Percentiles rank a stretch among this genome's conserved stretches.
These are phyloP conservation scores for Eclectus roratus DNA, from an alignment of 2,113 vertebrate genomes.

Conservation along the genomic window DNA sequence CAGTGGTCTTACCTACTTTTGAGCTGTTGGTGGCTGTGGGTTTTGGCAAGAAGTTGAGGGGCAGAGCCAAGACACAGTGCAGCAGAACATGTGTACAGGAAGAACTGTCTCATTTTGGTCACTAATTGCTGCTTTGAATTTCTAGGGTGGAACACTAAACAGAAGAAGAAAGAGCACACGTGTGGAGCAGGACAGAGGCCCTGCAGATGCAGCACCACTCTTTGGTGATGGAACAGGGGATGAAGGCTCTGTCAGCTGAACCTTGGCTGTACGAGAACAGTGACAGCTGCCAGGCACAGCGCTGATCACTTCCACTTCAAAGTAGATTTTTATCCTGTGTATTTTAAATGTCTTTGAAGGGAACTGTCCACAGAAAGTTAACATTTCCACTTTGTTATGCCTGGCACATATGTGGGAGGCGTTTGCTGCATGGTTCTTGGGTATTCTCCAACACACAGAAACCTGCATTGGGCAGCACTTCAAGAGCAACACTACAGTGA, in stretches of 20 bases:
- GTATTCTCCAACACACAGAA: background rate
- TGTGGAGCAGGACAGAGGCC: background rate
- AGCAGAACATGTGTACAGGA: background rate
- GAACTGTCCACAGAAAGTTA: background rate
- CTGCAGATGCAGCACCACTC: conserved; percentile 66
- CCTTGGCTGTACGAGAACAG: background rate
- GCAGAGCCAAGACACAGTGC: background rate
- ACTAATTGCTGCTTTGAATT: background rate
- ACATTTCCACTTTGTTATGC: background rate
- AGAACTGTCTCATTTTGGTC: background rate
- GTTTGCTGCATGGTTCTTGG: background rate
- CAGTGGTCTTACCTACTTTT: rapidly evolving
- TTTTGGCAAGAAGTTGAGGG: background rate
- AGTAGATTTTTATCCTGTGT: background rate
- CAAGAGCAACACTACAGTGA: background rate
- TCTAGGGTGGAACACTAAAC: conserved; percentile 79
- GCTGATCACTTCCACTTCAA: background rate
- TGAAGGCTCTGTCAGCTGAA: background rate
- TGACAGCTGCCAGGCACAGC: background rate
- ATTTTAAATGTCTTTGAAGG: background rate
- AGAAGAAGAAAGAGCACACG: conserved; percentile 73
- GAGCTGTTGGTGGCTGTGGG: background rate
- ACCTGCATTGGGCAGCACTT: background rate
- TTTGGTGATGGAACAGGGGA: background rate
- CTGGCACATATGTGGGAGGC: background rate